A percentile compares a stretch with the other conserved stretches of the same genome.
Conservation (phyloP, 2,113 vertebrate species). For the Gorsachius goisagi region DNA sequence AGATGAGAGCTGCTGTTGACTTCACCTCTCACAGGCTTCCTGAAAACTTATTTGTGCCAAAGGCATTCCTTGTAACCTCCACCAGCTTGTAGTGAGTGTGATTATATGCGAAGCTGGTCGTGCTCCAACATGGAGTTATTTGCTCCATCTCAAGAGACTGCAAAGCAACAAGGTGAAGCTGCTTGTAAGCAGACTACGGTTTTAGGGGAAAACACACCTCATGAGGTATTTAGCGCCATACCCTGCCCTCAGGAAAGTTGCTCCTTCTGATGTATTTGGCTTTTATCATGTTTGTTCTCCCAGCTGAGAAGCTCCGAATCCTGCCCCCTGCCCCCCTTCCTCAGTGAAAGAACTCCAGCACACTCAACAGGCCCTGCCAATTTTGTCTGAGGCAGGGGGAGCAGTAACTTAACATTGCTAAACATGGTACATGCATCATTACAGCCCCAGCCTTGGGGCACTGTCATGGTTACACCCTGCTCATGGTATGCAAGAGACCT, state of each 20-base stretch:
- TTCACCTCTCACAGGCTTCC: background rate
- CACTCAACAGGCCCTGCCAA: background rate
- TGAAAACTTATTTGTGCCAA: constrained; percentile 11
- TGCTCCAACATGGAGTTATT: background rate
- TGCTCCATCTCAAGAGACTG: background rate
- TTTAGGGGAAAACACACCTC: constrained; percentile 3
- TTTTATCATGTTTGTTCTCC: background rate
- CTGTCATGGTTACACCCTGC: constrained; percentile 29
- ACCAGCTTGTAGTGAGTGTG: background rate
- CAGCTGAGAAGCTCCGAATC: background rate
- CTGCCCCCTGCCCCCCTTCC: background rate
- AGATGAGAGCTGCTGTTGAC: background rate
- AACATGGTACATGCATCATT: background rate
- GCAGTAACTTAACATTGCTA: background rate
- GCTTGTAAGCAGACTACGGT: background rate
- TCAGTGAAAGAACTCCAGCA: background rate
- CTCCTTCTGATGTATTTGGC: background rate
- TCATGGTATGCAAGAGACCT: constrained; percentile 53
- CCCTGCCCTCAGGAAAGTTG: background rate
- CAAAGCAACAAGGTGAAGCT: background rate
- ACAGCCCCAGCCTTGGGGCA: constrained; percentile 13
- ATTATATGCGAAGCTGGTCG: background rate
- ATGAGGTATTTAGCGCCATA: background rate
- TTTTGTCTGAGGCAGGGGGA: background rate
- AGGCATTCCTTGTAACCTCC: constrained; percentile 6